Percentiles rank a stretch among this genome's conserved stretches.
Conservation (phyloP, 2,113 vertebrate species). For the Pseudorasbora parva region DNA sequence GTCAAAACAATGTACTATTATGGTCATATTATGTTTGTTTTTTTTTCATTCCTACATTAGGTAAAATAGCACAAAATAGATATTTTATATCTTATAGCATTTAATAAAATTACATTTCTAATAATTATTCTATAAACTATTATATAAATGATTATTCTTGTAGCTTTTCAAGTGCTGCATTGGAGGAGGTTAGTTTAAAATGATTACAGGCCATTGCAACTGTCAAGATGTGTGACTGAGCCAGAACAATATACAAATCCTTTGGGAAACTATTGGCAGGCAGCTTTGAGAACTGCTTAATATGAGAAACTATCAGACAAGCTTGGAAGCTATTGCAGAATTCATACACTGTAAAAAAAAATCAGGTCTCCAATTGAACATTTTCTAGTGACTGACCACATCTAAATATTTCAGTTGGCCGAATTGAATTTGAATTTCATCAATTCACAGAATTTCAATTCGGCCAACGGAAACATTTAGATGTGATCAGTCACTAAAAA, state of each 20-base stretch:
- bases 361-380: no score
- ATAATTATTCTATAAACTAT: not conserved
- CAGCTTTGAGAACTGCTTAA: slow-evolving; percentile 70
- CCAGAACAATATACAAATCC: slow-evolving; percentile 69
- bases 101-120: slow-evolving; percentile 3
- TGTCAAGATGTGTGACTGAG: slow-evolving; percentile 62
- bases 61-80: not conserved
- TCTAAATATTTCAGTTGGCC: no score
- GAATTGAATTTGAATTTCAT: no score
- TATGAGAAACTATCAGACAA: slow-evolving; percentile 72
- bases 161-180: not conserved
- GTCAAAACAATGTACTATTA: not conserved
- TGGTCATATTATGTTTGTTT: not conserved
- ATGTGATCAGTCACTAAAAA: no score
- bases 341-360: no score
- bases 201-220: slow-evolving; percentile 45
- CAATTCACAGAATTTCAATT: no score
- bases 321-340: slow-evolving; percentile 72
- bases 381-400: no score
- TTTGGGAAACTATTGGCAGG: slow-evolving; percentile 69
- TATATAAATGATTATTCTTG: not conserved
- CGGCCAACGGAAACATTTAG: no score
- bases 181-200: slow-evolving; percentile 14
- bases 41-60: slow-evolving; percentile 1
- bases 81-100: not conserved